Evolutionary conservation across 35 echinoderm and acorn worm genomes (phyloP).

Genomic region (Amphiura filiformis): DNA sequence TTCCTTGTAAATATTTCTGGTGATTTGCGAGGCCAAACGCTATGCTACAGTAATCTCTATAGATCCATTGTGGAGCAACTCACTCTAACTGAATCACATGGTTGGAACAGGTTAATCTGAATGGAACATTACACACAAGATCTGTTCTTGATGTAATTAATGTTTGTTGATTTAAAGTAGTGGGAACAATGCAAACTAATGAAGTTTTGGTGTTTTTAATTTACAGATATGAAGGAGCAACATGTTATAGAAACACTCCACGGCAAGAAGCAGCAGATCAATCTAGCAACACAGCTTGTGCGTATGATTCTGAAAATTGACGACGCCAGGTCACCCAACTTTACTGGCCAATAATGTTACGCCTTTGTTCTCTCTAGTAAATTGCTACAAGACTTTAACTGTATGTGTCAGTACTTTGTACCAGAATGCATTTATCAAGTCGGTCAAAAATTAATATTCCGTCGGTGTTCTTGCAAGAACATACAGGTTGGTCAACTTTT

Average conservation of each 20-base stretch:
- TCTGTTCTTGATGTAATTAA: too few species aligned
- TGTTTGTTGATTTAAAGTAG: too few species aligned
- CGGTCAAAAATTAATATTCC: too few species aligned
- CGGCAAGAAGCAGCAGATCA: constrained; percentile 98
- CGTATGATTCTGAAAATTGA: constrained; percentile 98
- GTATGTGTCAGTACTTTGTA: too few species aligned
- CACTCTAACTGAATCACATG: background rate
- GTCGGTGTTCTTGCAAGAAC: too few species aligned
- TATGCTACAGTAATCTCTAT: constrained; percentile 51
- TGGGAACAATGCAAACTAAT: too few species aligned
- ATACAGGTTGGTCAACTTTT: too few species aligned
- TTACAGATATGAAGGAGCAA: constrained; percentile 97
- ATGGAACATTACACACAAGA: background rate
- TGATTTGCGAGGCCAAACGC: constrained; percentile 29
- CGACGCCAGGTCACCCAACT: constrained; percentile 67
- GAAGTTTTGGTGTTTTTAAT: too few species aligned
- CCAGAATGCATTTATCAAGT: too few species aligned
- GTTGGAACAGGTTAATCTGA: background rate
- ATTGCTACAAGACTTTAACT: too few species aligned
- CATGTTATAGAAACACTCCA: constrained; percentile 96
- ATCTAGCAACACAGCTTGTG: constrained; percentile 91
- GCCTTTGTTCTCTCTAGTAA: too few species aligned
- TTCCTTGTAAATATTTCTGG: constrained; percentile 15
- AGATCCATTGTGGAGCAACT: background rate
- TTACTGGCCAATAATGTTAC: constrained; percentile 1